Evolutionary conservation across 2,113 vertebrate genomes (phyloP).

Genomic region (Equus quagga): DNA sequence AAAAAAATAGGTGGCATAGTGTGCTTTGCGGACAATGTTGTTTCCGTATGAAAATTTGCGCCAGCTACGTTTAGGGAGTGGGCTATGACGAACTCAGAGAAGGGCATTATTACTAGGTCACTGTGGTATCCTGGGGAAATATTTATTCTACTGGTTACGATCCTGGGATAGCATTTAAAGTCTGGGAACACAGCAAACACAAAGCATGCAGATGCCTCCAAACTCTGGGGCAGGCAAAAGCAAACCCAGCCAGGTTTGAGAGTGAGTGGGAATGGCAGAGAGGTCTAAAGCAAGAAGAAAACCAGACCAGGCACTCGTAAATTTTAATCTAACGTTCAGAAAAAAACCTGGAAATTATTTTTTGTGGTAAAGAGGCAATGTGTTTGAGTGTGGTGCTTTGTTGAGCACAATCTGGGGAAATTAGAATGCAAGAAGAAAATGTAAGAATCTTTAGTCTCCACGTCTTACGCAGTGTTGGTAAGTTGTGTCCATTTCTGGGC

Average conservation of each 20-base stretch:
- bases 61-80: neutral
- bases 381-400: neutral
- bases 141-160: neutral
- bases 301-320: neutral
- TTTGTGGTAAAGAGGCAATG: neutral
- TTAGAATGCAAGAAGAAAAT: neutral
- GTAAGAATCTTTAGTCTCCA: neutral
- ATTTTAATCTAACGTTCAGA: neutral
- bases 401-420: neutral
- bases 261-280: neutral
- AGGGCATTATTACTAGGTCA: neutral
- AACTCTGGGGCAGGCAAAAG: neutral
- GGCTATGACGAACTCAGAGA: neutral
- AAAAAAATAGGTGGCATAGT: neutral
- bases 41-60: neutral
- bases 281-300: neutral
- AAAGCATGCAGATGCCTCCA: neutral
- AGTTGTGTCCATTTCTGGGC: neutral
- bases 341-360: neutral
- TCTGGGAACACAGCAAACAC: neutral
- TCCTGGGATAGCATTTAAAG: neutral
- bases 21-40: neutral
- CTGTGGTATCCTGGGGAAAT: neutral
- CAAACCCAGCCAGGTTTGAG: neutral
- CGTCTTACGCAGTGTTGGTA: neutral